Conservation (phyloP, 2,113 vertebrate genomes). For the Pteronura brasiliensis region DNA sequence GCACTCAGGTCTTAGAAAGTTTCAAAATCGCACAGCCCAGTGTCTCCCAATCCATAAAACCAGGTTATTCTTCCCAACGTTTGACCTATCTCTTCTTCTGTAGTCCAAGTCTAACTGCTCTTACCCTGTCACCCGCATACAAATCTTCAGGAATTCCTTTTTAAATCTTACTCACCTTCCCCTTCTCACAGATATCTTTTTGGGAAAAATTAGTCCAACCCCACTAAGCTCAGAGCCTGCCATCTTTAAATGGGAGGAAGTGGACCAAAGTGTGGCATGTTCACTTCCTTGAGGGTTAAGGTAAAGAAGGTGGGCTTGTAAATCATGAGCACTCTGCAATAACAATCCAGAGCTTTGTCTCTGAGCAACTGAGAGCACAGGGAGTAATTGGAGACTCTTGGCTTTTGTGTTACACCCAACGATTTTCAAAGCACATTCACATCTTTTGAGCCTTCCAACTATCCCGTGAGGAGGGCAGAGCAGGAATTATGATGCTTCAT, state of each 20-base stretch:
- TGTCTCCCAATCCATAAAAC: background rate
- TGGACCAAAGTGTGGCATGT: background rate
- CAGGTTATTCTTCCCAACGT: background rate
- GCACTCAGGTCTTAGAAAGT: background rate
- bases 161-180: background rate
- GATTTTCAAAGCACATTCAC: constrained; percentile 19
- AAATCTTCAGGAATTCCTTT: constrained; percentile 13
- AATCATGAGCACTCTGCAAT: background rate
- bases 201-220: background rate
- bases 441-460: background rate
- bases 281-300: background rate
- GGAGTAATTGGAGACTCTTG: constrained; percentile 14
- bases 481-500: constrained; percentile 12
- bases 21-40: background rate
- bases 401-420: background rate
- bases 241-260: background rate
- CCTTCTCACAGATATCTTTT: background rate
- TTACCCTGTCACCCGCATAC: background rate
- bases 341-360: background rate
- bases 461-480: background rate
- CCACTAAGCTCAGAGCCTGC: background rate
- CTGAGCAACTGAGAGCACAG: constrained; percentile 35
- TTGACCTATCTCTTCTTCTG: background rate
- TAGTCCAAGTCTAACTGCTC: background rate
- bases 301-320: background rate